Percentiles rank a stretch among this genome's conserved stretches.
Conservation (phyloP, 2,113 vertebrate species). For the Phyllostomus discolor region DNA sequence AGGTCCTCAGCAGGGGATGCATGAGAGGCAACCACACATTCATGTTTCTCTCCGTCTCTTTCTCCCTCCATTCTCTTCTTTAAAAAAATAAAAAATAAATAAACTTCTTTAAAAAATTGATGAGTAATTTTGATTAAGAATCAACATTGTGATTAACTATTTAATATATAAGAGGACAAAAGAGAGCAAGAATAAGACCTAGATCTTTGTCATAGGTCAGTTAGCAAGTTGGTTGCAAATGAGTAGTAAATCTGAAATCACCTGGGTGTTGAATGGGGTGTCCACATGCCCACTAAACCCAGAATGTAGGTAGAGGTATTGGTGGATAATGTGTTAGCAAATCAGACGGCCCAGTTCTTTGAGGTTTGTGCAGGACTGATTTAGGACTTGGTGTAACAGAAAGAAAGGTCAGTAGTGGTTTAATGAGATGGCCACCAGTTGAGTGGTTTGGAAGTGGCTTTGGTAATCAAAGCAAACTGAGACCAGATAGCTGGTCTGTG, state of each 20-base stretch:
- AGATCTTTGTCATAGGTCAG: rapidly evolving
- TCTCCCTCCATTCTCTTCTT: no score
- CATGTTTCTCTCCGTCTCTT: no score
- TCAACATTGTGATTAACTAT: neutral
- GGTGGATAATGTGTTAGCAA: neutral
- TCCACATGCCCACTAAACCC: neutral
- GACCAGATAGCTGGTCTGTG: neutral
- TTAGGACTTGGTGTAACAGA: neutral
- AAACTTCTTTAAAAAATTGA: neutral
- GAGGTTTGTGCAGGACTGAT: neutral
- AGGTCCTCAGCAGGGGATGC: no score
- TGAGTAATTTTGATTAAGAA: neutral
- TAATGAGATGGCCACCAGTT: neutral
- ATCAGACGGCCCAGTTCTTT: neutral
- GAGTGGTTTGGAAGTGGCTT: neutral
- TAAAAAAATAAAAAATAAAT: no score
- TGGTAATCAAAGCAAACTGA: neutral
- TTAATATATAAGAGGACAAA: neutral
- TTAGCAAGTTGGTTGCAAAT: neutral
- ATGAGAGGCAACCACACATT: no score
- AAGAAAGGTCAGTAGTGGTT: neutral
- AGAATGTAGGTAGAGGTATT: neutral
- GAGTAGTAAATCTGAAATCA: neutral
- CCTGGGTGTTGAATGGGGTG: neutral
- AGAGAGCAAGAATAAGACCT: neutral